Conservation (phyloP, 2,113 vertebrate species). For the Lycaon pictus region DNA sequence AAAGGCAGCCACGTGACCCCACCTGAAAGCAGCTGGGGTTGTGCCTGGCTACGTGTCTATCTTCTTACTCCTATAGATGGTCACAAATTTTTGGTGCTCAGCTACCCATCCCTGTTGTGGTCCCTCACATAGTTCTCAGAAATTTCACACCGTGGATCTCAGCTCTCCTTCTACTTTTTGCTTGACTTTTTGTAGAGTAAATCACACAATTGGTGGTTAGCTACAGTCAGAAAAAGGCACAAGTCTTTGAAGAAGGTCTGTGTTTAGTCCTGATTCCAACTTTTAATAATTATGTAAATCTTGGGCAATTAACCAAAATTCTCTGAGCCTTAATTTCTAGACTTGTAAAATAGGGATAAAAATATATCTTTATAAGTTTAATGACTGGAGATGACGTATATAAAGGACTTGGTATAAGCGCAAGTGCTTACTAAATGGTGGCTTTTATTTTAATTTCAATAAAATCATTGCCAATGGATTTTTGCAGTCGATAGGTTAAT, state of each 20-base stretch:
- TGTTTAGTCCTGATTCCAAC: not conserved
- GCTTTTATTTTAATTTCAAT: conserved; percentile 24
- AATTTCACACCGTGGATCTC: not conserved
- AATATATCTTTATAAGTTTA: not conserved
- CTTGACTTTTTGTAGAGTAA: not conserved
- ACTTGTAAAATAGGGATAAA: not conserved
- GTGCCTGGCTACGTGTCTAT: not conserved
- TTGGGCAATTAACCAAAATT: conserved; percentile 24
- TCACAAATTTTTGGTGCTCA: not conserved
- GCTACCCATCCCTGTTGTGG: not conserved
- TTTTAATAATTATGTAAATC: not conserved
- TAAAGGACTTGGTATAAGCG: not conserved
- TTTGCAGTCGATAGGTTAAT: not conserved
- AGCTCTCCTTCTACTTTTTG: not conserved
- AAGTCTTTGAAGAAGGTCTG: not conserved
- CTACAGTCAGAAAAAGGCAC: not conserved
- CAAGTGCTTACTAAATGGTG: not conserved
- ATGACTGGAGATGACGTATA: not conserved
- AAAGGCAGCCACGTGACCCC: not conserved
- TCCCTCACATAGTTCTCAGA: not conserved
- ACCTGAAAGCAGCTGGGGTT: not conserved
- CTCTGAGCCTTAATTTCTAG: not conserved
- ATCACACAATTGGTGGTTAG: not conserved
- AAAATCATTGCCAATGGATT: conserved; percentile 9
- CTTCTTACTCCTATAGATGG: not conserved